A percentile compares a stretch with the other conserved stretches of the same genome.
These are phyloP conservation scores for Bovichtus variegatus DNA, from an alignment of 2,797 vertebrate genomes.

Conservation along the genomic window DNA sequence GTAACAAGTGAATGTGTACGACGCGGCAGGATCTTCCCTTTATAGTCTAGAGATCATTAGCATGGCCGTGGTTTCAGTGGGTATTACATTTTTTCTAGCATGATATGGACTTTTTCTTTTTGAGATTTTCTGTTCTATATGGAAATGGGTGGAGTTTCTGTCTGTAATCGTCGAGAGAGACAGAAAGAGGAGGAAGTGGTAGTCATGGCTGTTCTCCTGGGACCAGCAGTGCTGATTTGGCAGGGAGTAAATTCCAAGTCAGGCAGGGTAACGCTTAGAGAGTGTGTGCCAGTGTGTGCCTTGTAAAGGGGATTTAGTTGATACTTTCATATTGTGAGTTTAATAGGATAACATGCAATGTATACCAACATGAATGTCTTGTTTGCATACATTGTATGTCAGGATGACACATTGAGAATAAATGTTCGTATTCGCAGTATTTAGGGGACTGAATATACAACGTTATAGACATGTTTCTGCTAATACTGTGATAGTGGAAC, in stretches of 20 bases:
- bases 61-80: background rate
- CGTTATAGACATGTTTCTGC: background rate
- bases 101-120: background rate
- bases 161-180: background rate
- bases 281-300: background rate
- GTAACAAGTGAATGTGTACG: background rate
- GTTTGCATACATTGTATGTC: too few relatives aligned
- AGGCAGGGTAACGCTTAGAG: background rate
- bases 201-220: background rate
- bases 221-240: conserved; percentile 21
- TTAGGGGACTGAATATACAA: background rate
- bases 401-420: background rate
- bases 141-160: conserved; percentile 7
- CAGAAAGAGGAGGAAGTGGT: conserved; percentile 13
- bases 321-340: background rate
- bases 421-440: background rate
- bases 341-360: background rate
- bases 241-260: background rate
- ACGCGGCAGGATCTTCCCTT: background rate
- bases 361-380: background rate
- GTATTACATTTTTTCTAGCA: background rate
- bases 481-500: background rate
- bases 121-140: conserved; percentile 4
- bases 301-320: conserved; percentile 2
- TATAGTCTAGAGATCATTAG: background rate